phyloP scores from a whole-genome alignment of 2,888 invertebrate genomes.

The Tanytarsus gracilentus region DNA sequence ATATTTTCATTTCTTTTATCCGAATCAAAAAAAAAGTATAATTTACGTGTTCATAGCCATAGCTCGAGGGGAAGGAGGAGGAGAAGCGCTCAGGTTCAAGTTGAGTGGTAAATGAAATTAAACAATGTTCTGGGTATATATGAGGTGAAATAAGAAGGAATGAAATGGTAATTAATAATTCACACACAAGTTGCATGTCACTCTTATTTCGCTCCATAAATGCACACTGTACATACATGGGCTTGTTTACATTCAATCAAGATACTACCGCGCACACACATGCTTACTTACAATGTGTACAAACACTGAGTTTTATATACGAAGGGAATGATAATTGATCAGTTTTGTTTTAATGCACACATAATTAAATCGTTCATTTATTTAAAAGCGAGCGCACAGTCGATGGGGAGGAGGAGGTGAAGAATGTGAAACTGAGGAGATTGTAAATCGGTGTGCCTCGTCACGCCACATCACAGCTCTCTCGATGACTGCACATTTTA shows the following conservation, averaged over 20 bases:
- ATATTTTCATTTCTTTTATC: neutral
- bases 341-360: conserved; percentile 24
- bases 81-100: neutral
- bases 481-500: too few relatives aligned
- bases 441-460: neutral
- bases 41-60: neutral
- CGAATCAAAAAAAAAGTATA: neutral
- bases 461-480: too few relatives aligned
- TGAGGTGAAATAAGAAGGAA: neutral
- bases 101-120: neutral
- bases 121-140: neutral
- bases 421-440: neutral
- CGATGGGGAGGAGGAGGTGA: neutral
- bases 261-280: neutral
- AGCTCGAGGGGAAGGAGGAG: neutral
- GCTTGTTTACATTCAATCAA: conserved; percentile 16
- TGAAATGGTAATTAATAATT: conserved; percentile 25
- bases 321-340: conserved; percentile 25
- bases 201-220: conserved; percentile 8
- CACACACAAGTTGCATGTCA: conserved; percentile 17
- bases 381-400: too few relatives aligned
- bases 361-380: conserved; percentile 27
- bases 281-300: neutral
- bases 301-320: neutral
- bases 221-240: neutral